These are phyloP conservation scores for Lerema accius DNA, from an alignment of 1,140 invertebrate genomes.

Conservation along the genomic window DNA sequence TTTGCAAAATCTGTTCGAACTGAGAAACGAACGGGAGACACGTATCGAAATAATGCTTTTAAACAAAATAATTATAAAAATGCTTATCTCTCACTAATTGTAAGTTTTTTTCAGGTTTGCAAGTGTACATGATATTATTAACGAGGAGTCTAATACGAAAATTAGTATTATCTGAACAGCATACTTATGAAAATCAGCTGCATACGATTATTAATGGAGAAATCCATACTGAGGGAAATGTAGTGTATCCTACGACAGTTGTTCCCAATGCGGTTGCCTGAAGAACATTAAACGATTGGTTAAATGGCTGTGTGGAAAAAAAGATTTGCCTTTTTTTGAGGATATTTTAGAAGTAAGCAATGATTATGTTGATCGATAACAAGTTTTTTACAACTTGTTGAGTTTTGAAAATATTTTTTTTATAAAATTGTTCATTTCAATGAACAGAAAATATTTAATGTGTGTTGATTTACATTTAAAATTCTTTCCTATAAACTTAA, in stretches of 20 bases:
- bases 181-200: conserved; percentile 64
- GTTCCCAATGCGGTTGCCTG: conserved; percentile 44
- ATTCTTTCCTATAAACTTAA: too few species aligned
- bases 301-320: not conserved
- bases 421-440: too few species aligned
- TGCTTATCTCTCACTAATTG: too few species aligned
- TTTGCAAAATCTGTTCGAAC: too few species aligned
- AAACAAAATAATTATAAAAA: too few species aligned
- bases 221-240: conserved; percentile 51
- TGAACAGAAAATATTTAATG: too few species aligned
- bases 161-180: conserved; percentile 46
- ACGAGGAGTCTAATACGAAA: conserved; percentile 64
- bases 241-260: conserved; percentile 59
- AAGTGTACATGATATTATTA: conserved; percentile 59
- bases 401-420: too few species aligned
- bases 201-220: conserved; percentile 63
- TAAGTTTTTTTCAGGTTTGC: conserved; percentile 54
- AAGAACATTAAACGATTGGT: conserved; percentile 1
- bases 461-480: too few species aligned
- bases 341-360: not conserved
- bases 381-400: too few species aligned
- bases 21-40: too few species aligned
- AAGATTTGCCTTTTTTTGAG: not conserved
- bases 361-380: too few species aligned
- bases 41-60: too few species aligned